Base-by-base conservation (phyloP, 2,797 vertebrate genomes). In the Anableps anableps region DNA sequence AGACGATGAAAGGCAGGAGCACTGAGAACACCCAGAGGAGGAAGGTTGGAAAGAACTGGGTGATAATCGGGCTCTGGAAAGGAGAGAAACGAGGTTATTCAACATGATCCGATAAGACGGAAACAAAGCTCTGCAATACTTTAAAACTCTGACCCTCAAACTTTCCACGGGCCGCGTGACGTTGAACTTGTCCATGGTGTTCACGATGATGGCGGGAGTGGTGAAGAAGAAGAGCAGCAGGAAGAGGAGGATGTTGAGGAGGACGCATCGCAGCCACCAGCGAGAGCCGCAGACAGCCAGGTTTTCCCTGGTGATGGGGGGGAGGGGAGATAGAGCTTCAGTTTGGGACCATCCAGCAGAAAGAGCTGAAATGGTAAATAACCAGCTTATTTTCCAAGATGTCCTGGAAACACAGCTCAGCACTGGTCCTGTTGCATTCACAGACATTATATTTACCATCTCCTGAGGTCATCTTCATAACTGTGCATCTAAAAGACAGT, bases 181-280 rank as follows among this genome's bases (percentile, higher is more conserved):
- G 0, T 99, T 99, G 94, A 99, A 99, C 95, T 97, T 97, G 93
- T 99, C 98, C 90, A 99, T 98, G 72, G 99, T 99, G 95, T 99
- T 99, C 92, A 99, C 98, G 13, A 99, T 96, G 92, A 99, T 98
- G 93, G 98, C 97, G 0, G 99, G 99, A 0, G 99, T 99, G 88
- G 99, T 99, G 94, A 99, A 97, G 92, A 99, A 99, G 96, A 99
- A 99, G 90, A 99, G 97, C 80, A 99, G 96, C 91, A 98, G 60
- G 93, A 99, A 99, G 89, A 99, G 96, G 91, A 96, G 96, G 89
- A 97, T 95, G 96, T 99, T 99, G 94, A 99, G 96, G 60, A 97
- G 89, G 72, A 98, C 79, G 43, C 97, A 99, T 84, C 97, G 95
- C 23, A 97, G 91, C 99, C 98, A 99, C 99, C 99, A 99, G 34